phyloP scores from a whole-genome alignment of 2,888 invertebrate genomes.

The Timema podura region DNA sequence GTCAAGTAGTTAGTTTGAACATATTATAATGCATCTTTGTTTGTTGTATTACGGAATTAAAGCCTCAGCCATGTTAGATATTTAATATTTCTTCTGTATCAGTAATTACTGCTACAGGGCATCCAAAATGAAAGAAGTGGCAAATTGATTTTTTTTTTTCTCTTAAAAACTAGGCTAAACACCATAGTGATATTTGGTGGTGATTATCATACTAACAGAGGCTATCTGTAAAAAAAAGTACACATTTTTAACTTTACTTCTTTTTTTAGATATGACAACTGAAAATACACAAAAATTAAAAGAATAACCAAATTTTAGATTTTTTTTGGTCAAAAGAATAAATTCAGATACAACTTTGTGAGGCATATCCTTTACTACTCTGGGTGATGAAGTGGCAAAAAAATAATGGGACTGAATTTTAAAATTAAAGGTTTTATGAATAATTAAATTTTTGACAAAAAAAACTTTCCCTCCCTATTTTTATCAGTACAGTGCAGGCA shows the following conservation, averaged over 20 bases:
- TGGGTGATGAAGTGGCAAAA: constrained; percentile 9
- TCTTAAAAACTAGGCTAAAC: neutral
- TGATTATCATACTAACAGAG: too few relatives aligned
- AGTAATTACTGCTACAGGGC: neutral
- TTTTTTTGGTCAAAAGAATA: neutral
- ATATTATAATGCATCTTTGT: neutral
- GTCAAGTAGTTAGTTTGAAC: neutral
- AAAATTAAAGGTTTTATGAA: constrained; percentile 11
- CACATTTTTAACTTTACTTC: neutral
- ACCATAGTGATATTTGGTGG: too few relatives aligned
- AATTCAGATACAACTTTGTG: neutral
- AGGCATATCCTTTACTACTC: neutral
- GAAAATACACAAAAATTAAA: neutral
- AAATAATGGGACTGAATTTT: neutral
- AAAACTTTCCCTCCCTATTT: neutral
- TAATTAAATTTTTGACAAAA: neutral
- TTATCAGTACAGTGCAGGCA: neutral
- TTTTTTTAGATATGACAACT: neutral
- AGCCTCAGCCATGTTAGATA: neutral
- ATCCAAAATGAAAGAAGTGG: neutral
- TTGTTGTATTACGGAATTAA: neutral
- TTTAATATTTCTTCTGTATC: neutral
- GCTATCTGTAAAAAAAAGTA: neutral
- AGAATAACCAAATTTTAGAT: neutral
- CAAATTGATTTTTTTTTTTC: neutral